A percentile compares a stretch with the other conserved stretches of the same genome.
phyloP scores from a whole-genome alignment of 2,113 vertebrate genomes.

The Cephalopholis sonnerati region DNA sequence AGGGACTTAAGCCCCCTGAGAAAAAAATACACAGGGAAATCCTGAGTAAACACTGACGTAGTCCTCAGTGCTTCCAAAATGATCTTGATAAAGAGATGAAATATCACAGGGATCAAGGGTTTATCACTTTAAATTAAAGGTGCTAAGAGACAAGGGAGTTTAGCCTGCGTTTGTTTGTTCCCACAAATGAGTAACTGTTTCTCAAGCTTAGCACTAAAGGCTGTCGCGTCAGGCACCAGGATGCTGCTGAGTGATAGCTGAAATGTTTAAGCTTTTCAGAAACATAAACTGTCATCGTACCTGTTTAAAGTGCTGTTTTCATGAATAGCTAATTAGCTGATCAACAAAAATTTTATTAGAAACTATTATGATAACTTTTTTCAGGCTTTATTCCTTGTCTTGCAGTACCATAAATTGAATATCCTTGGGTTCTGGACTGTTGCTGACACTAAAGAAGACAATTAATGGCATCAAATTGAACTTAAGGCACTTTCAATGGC shows the following conservation, averaged over 20 bases:
- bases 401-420: no score
- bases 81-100: constrained; percentile 65
- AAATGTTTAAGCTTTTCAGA: not conserved
- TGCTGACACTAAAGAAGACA: not conserved
- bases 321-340: not conserved
- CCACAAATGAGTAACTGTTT: constrained; percentile 2
- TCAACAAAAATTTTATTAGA: no score
- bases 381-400: not conserved
- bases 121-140: constrained; percentile 41
- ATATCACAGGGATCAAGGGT: constrained; percentile 61
- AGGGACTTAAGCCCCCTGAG: constrained; percentile 56
- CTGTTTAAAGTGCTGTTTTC: not conserved
- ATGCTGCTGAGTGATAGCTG: not conserved
- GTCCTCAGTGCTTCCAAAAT: constrained; percentile 44
- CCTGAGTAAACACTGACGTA: constrained; percentile 53
- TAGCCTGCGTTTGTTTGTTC: constrained; percentile 31
- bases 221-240: not conserved
- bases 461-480: not conserved
- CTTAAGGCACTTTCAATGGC: not conserved
- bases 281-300: not conserved
- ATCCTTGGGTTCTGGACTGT: not conserved
- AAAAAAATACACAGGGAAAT: constrained; percentile 42
- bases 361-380: not conserved
- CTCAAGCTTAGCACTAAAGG: constrained; percentile 8
- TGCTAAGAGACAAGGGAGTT: constrained; percentile 1